A percentile compares a stretch with the other conserved stretches of the same genome.
phyloP scores from a whole-genome alignment of 2,888 invertebrate species.

The Drosophila yooni region DNA sequence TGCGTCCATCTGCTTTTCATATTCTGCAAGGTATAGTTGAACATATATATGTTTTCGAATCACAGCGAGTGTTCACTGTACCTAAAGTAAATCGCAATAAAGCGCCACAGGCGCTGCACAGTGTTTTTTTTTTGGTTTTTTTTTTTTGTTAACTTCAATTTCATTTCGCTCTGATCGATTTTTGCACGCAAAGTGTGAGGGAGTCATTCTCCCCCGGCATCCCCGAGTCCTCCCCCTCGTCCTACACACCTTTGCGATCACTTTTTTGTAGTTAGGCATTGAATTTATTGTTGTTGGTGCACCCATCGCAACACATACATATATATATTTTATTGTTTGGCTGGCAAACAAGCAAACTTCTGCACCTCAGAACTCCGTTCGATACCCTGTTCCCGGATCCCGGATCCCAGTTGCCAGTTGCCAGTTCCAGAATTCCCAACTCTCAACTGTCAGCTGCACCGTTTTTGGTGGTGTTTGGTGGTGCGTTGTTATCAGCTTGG shows the following conservation, averaged over 20 bases:
- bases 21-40: neutral
- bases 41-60: neutral
- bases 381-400: neutral
- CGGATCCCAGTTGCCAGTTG: neutral
- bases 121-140: neutral
- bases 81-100: slow-evolving; percentile 40
- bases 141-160: slow-evolving; percentile 66
- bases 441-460: slow-evolving; percentile 32
- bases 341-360: slow-evolving; percentile 66
- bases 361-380: slow-evolving; percentile 57
- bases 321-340: slow-evolving; percentile 70
- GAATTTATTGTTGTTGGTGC: slow-evolving; percentile 69
- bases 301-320: slow-evolving; percentile 44
- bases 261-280: slow-evolving; percentile 68
- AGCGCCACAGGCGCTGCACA: slow-evolving; percentile 62
- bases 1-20: neutral
- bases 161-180: slow-evolving; percentile 81
- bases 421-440: slow-evolving; percentile 5
- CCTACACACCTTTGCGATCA: slow-evolving; percentile 2
- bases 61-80: slow-evolving; percentile 11
- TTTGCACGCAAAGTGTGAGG: slow-evolving; percentile 81
- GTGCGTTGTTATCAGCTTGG: slow-evolving; percentile 72
- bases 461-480: slow-evolving; percentile 35
- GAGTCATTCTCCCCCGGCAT: slow-evolving; percentile 36
- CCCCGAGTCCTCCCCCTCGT: neutral